Conservation (phyloP, 1,140 invertebrate species). For the Halictus rubicundus region DNA sequence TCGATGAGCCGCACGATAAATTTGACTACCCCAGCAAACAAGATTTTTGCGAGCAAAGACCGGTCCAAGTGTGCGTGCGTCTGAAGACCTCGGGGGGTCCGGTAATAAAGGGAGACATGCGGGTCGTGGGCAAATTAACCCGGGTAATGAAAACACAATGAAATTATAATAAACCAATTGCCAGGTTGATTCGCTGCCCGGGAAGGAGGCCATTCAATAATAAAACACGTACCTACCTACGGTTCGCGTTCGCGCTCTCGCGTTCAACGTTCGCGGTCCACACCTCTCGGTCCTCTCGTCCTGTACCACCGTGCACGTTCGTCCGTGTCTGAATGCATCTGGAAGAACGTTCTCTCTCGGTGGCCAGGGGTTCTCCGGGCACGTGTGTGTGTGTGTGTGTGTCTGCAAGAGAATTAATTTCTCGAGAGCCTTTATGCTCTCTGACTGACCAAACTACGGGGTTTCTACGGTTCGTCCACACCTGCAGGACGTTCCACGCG, state of each 20-base stretch:
- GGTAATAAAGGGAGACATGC: conserved; percentile 74
- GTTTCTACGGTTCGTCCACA: conserved; percentile 56
- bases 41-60: too few relatives aligned
- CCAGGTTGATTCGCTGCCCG: conserved; percentile 77
- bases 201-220: conserved; percentile 80
- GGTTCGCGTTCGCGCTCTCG: conserved; percentile 58
- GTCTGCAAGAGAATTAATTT: conserved; percentile 77
- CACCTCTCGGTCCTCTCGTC: conserved; percentile 43
- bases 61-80: conserved; percentile 62
- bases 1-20: too few relatives aligned
- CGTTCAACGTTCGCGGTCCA: conserved; percentile 40
- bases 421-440: conserved; percentile 79
- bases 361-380: too few relatives aligned
- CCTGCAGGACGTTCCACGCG: conserved; percentile 42
- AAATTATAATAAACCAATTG: conserved; percentile 81
- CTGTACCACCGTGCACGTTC: neutral
- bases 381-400: conserved; percentile 16
- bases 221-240: conserved; percentile 76
- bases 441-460: conserved; percentile 75
- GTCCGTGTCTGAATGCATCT: conserved; percentile 23
- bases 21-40: too few relatives aligned
- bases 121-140: conserved; percentile 76
- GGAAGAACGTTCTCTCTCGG: conserved; percentile 3
- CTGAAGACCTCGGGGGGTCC: conserved; percentile 70
- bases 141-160: conserved; percentile 80